Base-by-base conservation (phyloP, 2,113 vertebrate species). In the Origma solitaria region DNA sequence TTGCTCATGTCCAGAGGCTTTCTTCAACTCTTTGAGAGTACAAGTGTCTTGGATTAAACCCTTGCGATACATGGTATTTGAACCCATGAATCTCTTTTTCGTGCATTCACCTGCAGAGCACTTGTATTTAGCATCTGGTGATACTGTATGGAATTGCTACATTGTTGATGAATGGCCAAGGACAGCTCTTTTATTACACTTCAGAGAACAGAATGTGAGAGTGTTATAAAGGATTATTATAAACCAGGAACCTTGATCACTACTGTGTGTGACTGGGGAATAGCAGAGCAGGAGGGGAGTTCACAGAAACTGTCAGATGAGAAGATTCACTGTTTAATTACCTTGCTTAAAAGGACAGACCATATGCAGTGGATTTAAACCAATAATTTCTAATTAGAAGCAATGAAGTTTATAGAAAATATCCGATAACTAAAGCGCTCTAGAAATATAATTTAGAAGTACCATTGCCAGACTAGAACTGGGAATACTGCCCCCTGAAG, bases 301-400 rank as follows among this genome's bases (percentile, higher is more conserved):
- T 97, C 71, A 56, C 88, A 97, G 85, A 92, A 97, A 95, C 50
- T 96, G 96, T 94, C 87, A 44, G 90, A 93, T 95, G 73, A 95
- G 88, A 96, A 97, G 85, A 96, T 95, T 95, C 72, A 79, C 60
- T 93, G 97, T 95, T 98, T 97, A 95, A 98, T 97, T 97, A 97
- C 97, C 94, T 88, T 93, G 86, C 90, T 97, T 96, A 93, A 97
- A 95, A 94, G 86, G 49, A 94, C 94, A 90, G 91, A 90, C 28
- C 62, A 71, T 75, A 54, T 97, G 96, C 81, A 94, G 80, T 92
- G 95, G 85, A 93, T 96, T 97, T 91, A 96, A 86, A 94, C 78
- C 92, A 96, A 96, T 98, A 97, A 96, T 94, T 98, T 96, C 96
- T 97, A 98, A 97, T 97, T 97, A 97, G 95, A 96, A 95, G 92